Percentiles rank a stretch among this genome's conserved stretches.
Conservation (phyloP, 1,140 invertebrate species). For the Glossosoma conforme region DNA sequence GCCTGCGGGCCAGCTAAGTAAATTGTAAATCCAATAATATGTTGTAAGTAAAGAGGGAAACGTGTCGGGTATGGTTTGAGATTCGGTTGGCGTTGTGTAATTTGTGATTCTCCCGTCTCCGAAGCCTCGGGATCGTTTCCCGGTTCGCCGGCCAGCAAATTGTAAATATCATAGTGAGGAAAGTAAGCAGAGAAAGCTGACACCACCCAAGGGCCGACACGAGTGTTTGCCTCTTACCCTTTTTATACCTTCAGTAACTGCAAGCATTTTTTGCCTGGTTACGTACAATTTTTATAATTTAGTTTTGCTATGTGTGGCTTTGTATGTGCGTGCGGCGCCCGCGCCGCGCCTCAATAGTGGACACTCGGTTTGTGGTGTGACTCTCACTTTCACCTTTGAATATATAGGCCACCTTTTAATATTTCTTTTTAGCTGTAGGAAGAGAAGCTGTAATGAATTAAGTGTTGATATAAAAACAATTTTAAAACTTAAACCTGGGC, state of each 20-base stretch:
- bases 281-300: constrained; percentile 26
- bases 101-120: neutral
- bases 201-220: neutral
- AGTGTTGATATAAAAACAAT: constrained; percentile 33
- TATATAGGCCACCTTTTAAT: constrained; percentile 29
- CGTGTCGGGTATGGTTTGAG: neutral
- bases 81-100: neutral
- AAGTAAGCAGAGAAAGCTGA: no score
- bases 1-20: neutral
- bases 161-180: constrained; percentile 15
- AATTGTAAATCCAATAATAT: constrained; percentile 14
- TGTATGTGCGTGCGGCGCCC: constrained; percentile 18
- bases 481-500: constrained; percentile 22
- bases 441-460: constrained; percentile 31
- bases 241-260: constrained; percentile 20
- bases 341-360: constrained; percentile 15
- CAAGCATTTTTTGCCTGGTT: constrained; percentile 21
- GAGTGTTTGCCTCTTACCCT: constrained; percentile 17
- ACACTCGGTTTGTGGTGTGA: constrained; percentile 27
- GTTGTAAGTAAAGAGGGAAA: constrained; percentile 12
- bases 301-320: constrained; percentile 31
- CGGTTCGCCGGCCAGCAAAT: constrained; percentile 5
- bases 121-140: neutral
- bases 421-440: constrained; percentile 32
- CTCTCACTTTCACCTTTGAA: constrained; percentile 29